These are phyloP conservation scores for Sphinx pinastri DNA, from an alignment of 2,888 invertebrate species.

Conservation along the genomic window DNA sequence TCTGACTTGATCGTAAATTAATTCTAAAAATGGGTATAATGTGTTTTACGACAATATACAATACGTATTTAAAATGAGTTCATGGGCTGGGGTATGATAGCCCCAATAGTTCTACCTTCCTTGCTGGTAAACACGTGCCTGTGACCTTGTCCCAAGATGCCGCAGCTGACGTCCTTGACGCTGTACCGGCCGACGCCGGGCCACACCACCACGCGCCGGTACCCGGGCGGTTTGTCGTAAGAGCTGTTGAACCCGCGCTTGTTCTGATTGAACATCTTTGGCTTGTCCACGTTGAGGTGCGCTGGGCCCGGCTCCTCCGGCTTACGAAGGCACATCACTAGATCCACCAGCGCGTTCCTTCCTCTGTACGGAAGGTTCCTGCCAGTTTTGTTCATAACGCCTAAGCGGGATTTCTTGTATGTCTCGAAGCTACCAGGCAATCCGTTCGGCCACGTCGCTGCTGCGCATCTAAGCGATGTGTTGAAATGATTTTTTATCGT, in stretches of 20 bases:
- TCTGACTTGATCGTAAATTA: neutral
- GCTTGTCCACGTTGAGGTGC: conserved; percentile 59
- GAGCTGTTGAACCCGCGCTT: conserved; percentile 67
- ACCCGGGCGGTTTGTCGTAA: conserved; percentile 67
- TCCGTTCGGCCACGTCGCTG: conserved; percentile 69
- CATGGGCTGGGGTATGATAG: conserved; percentile 60
- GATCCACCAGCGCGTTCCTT: conserved; percentile 75
- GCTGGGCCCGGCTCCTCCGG: conserved; percentile 82
- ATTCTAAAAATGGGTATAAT: neutral
- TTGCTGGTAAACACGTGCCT: conserved; percentile 68
- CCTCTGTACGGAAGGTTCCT: conserved; percentile 64
- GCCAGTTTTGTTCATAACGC: conserved; percentile 70
- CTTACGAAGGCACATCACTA: conserved; percentile 73
- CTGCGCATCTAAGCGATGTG: conserved; percentile 51
- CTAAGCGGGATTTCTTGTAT: conserved; percentile 61
- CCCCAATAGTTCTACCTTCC: conserved; percentile 64
- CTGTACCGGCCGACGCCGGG: conserved; percentile 73
- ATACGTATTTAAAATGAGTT: conserved; percentile 62
- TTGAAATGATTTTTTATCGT: conserved; percentile 82
- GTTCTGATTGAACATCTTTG: conserved; percentile 53
- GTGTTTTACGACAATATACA: neutral
- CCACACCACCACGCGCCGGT: conserved; percentile 65
- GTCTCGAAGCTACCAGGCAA: conserved; percentile 62
- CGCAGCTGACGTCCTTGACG: conserved; percentile 42
- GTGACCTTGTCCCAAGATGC: conserved; percentile 65